Evolutionary conservation across 1,140 invertebrate species (phyloP), one percentile per base, ranked within the genome.

Genomic region (Pararge aegeria): DNA sequence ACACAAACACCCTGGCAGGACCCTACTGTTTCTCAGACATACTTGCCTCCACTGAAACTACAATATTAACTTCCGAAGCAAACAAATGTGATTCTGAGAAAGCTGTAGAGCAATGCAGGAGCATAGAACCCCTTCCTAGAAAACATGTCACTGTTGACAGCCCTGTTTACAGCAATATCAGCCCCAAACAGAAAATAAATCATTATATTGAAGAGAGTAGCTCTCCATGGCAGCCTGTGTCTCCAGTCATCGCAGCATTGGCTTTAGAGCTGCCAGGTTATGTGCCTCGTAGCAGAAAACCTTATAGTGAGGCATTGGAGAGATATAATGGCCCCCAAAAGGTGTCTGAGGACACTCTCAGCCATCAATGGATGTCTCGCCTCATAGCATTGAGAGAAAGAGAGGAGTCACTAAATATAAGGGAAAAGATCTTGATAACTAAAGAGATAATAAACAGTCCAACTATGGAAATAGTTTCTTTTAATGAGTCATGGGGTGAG

Each of bases 221-320:
- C 5, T 66, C 68, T 24, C 55, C 57, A 29, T 50, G 49, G 37
- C 58, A 56, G 5, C 70, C 75, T 51, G 38, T 90, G 53, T 90
- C 90, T 13, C 90, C 90, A 6, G 88, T 80, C 61, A 53, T 91
- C 21, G 78, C 78, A 52, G 90, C 90, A 19, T 57, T 91, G 19
- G 90, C 88, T 9, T 56, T 90, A 7, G 87, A 91, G 68, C 61
- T 91, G 19, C 90, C 90, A 38, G 90, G 90, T 6, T 91, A 80
- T 77, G 88, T 90, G 2, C 90, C 90, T 49, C 75, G 77, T 19
- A 78, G 73, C 58, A 83, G 80, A 40, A 86, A 73, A 59, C 82
- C 75, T 19, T 78, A 70, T 60, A 80, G 68, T 75, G 76, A 77
- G 50, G 60, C 73, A 12, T 16, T 84, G 13, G 73, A 78, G 4